Evolutionary conservation across 2,888 invertebrate genomes (phyloP).

Genomic region (Scaptomyza flava): DNA sequence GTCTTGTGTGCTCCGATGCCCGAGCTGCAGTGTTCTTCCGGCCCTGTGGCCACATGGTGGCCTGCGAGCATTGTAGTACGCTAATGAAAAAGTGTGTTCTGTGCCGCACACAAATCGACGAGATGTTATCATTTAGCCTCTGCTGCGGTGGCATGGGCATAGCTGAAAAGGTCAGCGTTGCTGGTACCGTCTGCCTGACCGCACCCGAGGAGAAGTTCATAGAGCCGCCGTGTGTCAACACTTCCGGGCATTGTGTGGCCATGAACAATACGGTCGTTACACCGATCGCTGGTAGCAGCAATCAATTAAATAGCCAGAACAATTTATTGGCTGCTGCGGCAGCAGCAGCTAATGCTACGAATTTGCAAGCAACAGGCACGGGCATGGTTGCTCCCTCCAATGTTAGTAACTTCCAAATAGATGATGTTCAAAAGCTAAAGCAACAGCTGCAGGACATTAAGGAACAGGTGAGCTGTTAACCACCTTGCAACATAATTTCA

Average conservation of each 20-base stretch:
- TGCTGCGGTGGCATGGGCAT: slow-evolving; percentile 86
- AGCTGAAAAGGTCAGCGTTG: slow-evolving; percentile 79
- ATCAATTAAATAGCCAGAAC: slow-evolving; percentile 81
- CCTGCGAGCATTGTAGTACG: slow-evolving; percentile 91
- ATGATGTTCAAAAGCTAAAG: slow-evolving; percentile 95
- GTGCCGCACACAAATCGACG: slow-evolving; percentile 94
- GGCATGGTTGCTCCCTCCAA: slow-evolving; percentile 84
- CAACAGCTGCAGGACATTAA: slow-evolving; percentile 99
- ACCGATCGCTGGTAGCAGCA: slow-evolving; percentile 74
- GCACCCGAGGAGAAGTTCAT: slow-evolving; percentile 71
- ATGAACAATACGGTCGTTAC: slow-evolving; percentile 83
- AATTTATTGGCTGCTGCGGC: slow-evolving; percentile 70
- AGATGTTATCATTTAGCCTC: slow-evolving; percentile 86
- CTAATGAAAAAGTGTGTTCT: slow-evolving; percentile 99
- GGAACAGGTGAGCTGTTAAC: slow-evolving; percentile 90
- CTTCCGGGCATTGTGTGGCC: slow-evolving; percentile 82
- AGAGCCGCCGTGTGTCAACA: slow-evolving; percentile 80
- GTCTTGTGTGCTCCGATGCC: slow-evolving; percentile 97
- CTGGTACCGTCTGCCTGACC: slow-evolving; percentile 33
- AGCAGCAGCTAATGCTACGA: slow-evolving; percentile 51
- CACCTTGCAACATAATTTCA: not conserved
- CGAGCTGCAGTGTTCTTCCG: slow-evolving; percentile 96
- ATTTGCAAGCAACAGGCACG: slow-evolving; percentile 50
- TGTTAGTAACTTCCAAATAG: slow-evolving; percentile 88
- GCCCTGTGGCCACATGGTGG: slow-evolving; percentile 95